Evolutionary conservation across 2,797 vertebrate species (phyloP).

Genomic region (Taenioides sp.): DNA sequence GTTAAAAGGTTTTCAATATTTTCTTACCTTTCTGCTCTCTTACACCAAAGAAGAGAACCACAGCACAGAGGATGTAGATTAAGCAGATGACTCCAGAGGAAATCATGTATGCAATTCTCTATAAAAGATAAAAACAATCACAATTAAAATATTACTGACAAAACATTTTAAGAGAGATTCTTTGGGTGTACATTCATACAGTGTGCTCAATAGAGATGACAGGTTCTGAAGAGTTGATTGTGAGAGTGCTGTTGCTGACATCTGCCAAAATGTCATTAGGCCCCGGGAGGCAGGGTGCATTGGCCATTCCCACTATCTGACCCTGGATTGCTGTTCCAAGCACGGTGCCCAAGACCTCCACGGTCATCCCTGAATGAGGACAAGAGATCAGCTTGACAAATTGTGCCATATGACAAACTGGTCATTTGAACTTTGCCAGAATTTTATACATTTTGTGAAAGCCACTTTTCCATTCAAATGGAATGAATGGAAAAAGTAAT

Average conservation of each 20-base stretch:
- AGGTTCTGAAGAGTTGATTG: constrained; percentile 72
- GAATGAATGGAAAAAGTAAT: neutral
- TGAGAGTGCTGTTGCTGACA: constrained; percentile 17
- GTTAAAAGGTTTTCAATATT: neutral
- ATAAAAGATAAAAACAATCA: constrained; percentile 5
- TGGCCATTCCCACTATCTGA: constrained; percentile 91
- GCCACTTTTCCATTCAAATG: too few relatives aligned
- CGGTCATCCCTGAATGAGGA: constrained; percentile 87
- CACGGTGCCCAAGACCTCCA: constrained; percentile 92
- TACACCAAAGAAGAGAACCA: constrained; percentile 85
- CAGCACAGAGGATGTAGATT: constrained; percentile 89
- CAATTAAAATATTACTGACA: neutral
- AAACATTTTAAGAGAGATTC: neutral
- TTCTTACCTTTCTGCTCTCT: constrained; percentile 85
- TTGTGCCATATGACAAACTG: neutral
- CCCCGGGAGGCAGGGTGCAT: constrained; percentile 79
- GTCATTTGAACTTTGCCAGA: neutral
- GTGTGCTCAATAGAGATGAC: constrained; percentile 79
- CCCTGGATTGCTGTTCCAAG: constrained; percentile 94
- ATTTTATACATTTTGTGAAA: neutral
- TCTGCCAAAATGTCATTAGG: neutral
- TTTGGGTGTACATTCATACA: constrained; percentile 60
- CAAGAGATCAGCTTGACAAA: neutral
- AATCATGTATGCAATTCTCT: constrained; percentile 91
- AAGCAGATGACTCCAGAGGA: constrained; percentile 87